phyloP scores from a whole-genome alignment of 35 echinoderm and acorn worm species.

The Eucidaris tribuloides region DNA sequence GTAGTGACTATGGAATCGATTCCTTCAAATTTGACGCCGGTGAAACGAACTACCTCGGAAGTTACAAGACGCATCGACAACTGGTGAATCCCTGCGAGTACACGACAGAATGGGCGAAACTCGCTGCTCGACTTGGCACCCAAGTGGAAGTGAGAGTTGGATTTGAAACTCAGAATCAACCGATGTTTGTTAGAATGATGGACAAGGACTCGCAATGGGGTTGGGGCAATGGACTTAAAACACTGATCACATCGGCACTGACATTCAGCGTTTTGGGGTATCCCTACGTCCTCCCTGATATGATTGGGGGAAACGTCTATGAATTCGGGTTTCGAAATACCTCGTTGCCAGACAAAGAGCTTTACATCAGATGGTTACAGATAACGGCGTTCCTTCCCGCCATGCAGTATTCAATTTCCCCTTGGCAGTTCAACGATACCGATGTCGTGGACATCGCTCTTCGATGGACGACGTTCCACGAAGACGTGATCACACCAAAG shows the following conservation, averaged over 20 bases:
- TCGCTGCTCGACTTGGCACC: conserved; percentile 68
- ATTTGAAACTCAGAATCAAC: conserved; percentile 85
- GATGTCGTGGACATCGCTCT: conserved; percentile 72
- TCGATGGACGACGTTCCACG: conserved; percentile 77
- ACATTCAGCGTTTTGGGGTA: conserved; percentile 91
- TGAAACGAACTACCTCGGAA: conserved; percentile 82
- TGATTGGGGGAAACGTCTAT: conserved; percentile 97
- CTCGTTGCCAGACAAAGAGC: conserved; percentile 52
- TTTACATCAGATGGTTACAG: conserved; percentile 93
- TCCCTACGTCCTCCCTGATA: conserved; percentile 90
- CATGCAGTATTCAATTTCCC: conserved; percentile 97
- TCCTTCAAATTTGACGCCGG: conserved; percentile 98
- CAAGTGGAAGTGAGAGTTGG: conserved; percentile 86
- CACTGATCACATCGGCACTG: conserved; percentile 83
- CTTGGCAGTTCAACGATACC: conserved; percentile 90
- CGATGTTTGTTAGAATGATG: conserved; percentile 95
- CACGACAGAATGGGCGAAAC: conserved; percentile 70
- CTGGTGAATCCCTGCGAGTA: conserved; percentile 86
- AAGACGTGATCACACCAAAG: conserved; percentile 65
- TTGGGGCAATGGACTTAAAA: conserved; percentile 92
- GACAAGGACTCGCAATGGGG: conserved; percentile 94
- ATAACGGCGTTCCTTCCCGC: conserved; percentile 93
- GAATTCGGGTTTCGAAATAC: conserved; percentile 74
- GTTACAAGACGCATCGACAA: conserved; percentile 50
- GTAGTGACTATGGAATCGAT: conserved; percentile 64